Evolutionary conservation across 2,113 vertebrate genomes (phyloP).

Genomic region (Cololabis saira): DNA sequence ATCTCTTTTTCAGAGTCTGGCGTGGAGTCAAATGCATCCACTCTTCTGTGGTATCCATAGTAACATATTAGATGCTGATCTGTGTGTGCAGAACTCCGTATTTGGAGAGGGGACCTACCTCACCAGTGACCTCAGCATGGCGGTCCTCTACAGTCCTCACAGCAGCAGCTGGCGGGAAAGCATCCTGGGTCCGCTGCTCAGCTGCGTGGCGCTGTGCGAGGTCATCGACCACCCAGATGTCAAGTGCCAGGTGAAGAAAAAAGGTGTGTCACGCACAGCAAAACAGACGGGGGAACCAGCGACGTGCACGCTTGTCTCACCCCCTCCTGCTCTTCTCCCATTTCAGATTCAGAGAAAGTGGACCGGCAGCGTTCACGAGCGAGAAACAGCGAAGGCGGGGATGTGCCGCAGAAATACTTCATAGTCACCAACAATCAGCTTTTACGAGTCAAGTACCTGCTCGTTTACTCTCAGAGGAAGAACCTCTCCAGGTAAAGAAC

Average conservation of each 20-base stretch:
- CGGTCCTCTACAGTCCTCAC: constrained; percentile 95
- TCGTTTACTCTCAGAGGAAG: constrained; percentile 93
- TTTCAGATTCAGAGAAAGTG: constrained; percentile 89
- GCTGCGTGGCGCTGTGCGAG: constrained; percentile 96
- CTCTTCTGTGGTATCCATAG: not conserved
- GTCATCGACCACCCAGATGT: constrained; percentile 98
- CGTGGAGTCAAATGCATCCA: not conserved
- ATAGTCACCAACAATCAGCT: constrained; percentile 98
- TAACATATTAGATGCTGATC: not conserved
- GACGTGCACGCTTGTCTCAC: not conserved
- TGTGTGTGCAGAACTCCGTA: constrained; percentile 87
- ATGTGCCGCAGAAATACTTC: constrained; percentile 96
- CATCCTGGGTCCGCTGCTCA: constrained; percentile 88
- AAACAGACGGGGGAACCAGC: no score
- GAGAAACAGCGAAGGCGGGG: constrained; percentile 94
- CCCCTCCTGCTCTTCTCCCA: not conserved
- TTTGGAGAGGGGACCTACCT: constrained; percentile 98
- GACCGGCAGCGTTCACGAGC: constrained; percentile 91
- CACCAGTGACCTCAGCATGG: constrained; percentile 97
- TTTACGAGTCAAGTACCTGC: constrained; percentile 92
- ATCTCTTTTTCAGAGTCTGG: not conserved
- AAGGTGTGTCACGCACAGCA: constrained; percentile 81
- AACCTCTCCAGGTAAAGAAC: constrained; percentile 85
- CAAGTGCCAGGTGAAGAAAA: constrained; percentile 95
- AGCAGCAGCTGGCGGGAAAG: constrained; percentile 90